Conservation (phyloP, 2,113 vertebrate species). For the Phaetusa simplex region DNA sequence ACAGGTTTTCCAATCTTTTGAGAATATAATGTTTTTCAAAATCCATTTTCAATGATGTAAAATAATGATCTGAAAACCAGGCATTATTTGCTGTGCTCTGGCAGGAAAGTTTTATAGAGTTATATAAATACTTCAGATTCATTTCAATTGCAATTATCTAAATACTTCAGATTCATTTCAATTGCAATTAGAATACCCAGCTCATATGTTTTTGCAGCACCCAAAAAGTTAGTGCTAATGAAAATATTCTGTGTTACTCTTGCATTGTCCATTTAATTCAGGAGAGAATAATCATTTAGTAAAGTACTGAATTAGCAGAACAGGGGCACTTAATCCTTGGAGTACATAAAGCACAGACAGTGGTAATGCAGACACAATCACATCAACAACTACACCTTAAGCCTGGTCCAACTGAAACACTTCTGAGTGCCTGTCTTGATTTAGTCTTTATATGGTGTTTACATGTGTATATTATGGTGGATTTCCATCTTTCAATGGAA, state of each 20-base stretch:
- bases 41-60: not conserved
- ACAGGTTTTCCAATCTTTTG: not conserved
- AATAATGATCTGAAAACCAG: conserved; percentile 15
- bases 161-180: not conserved
- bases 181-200: not conserved
- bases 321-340: not conserved
- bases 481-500: not conserved
- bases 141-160: not conserved
- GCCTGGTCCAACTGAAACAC: not conserved
- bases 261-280: not conserved
- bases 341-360: not conserved
- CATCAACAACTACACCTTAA: not conserved
- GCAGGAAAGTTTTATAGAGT: not conserved
- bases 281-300: not conserved
- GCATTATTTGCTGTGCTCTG: not conserved
- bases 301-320: not conserved
- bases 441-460: not conserved
- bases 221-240: not conserved
- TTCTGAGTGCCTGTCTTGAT: not conserved
- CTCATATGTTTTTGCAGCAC: not conserved
- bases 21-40: conserved; percentile 7
- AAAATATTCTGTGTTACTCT: not conserved
- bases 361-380: not conserved
- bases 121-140: not conserved
- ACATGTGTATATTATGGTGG: not conserved